Evolutionary conservation across 1,140 invertebrate genomes (phyloP).

Genomic region (Andricus grossulariae): DNA sequence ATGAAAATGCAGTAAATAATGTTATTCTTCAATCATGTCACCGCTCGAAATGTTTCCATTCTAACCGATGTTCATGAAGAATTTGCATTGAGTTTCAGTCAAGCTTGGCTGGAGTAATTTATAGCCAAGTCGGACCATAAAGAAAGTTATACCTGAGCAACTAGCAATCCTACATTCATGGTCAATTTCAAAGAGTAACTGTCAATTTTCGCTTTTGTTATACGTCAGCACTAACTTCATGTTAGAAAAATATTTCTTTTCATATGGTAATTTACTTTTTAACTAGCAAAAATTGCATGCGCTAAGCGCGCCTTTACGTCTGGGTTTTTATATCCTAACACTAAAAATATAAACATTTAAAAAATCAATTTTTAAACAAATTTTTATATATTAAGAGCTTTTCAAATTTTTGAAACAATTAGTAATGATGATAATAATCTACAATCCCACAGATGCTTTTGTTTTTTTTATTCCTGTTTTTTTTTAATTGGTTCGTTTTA

Average conservation of each 20-base stretch:
- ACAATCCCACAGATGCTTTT: too few relatives aligned
- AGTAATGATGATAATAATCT: too few relatives aligned
- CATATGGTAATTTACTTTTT: too few relatives aligned
- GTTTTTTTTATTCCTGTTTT: too few relatives aligned
- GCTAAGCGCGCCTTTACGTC: too few relatives aligned
- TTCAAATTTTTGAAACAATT: too few relatives aligned
- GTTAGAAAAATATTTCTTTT: background rate
- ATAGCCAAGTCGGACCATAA: slow-evolving; percentile 13
- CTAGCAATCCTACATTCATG: slow-evolving; percentile 4
- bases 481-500: too few relatives aligned
- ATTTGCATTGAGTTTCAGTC: slow-evolving; percentile 1
- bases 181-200: slow-evolving; percentile 11
- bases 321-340: too few relatives aligned
- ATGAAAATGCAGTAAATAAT: background rate
- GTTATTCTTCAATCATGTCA: background rate
- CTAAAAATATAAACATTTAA: too few relatives aligned
- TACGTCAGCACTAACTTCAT: background rate
- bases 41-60: background rate
- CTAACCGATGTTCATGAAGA: background rate
- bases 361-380: too few relatives aligned
- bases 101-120: slow-evolving; percentile 22
- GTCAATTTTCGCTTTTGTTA: slow-evolving; percentile 1
- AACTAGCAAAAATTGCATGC: too few relatives aligned
- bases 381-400: too few relatives aligned
- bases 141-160: background rate